phyloP scores from a whole-genome alignment of 2,113 vertebrate genomes.

The Hemibagrus wyckioides region DNA sequence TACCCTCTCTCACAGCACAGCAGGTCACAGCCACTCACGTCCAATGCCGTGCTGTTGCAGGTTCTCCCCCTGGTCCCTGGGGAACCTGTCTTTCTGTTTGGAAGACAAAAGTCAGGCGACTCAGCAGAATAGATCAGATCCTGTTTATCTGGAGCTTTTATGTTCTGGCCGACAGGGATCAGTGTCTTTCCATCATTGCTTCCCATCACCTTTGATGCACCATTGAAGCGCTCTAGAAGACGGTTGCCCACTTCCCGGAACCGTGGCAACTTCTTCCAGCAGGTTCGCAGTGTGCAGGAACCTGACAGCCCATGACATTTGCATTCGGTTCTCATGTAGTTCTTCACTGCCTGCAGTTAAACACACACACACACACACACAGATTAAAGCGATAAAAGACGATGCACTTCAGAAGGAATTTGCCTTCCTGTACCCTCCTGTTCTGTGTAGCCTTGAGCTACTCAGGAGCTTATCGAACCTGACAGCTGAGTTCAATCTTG shows the following conservation, averaged over 20 bases:
- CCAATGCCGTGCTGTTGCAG: constrained; percentile 94
- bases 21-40: constrained; percentile 93
- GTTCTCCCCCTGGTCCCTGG: constrained; percentile 88
- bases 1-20: constrained; percentile 92
- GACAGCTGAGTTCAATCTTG: constrained; percentile 72
- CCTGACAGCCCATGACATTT: constrained; percentile 96
- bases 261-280: constrained; percentile 97
- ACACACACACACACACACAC: constrained; percentile 60
- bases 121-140: constrained; percentile 95
- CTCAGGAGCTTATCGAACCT: constrained; percentile 73
- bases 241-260: constrained; percentile 93
- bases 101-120: constrained; percentile 93
- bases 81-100: constrained; percentile 91
- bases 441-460: constrained; percentile 69
- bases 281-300: constrained; percentile 92
- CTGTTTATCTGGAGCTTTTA: constrained; percentile 89
- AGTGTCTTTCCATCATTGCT: constrained; percentile 94
- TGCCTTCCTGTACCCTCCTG: constrained; percentile 56
- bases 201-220: constrained; percentile 95
- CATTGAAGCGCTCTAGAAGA: constrained; percentile 91
- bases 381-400: constrained; percentile 76
- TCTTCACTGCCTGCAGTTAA: constrained; percentile 84
- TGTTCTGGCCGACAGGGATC: constrained; percentile 88
- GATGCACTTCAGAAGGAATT: constrained; percentile 73
- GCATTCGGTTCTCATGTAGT: constrained; percentile 95